These are phyloP conservation scores for Metaphire vulgaris DNA, from an alignment of 1,140 invertebrate genomes.

Conservation along the genomic window DNA sequence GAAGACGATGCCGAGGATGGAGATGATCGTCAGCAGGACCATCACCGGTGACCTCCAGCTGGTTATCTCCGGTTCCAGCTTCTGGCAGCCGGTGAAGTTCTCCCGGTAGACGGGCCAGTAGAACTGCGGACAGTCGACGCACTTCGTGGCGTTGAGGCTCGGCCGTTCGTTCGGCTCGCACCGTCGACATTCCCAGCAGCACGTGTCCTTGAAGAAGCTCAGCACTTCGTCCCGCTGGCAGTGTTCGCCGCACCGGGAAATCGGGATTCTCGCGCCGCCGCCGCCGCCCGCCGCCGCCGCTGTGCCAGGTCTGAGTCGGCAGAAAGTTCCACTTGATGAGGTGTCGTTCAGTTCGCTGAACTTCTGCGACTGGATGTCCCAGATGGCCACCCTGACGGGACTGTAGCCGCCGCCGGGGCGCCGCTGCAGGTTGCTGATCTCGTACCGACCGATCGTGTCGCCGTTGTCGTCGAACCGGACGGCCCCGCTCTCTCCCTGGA, in stretches of 20 bases:
- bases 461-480: conserved; percentile 39
- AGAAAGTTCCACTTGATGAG: conserved; percentile 20
- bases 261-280: conserved; percentile 30
- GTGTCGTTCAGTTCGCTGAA: conserved; percentile 6
- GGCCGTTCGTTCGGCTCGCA: conserved; percentile 33
- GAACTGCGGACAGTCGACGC: conserved; percentile 29
- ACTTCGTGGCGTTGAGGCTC: conserved; percentile 30
- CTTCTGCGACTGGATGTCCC: conserved; percentile 7
- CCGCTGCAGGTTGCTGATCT: conserved; percentile 15
- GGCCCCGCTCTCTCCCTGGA: conserved; percentile 34
- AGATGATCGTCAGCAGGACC: conserved; percentile 53
- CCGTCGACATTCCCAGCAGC: conserved; percentile 27
- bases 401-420: conserved; percentile 16
- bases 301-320: too few species aligned
- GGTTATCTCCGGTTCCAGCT: conserved; percentile 33
- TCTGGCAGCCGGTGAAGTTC: conserved; percentile 55
- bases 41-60: conserved; percentile 38
- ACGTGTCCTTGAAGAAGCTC: conserved; percentile 28
- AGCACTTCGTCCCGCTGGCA: conserved; percentile 19
- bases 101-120: conserved; percentile 41
- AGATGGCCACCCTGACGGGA: conserved; percentile 23
- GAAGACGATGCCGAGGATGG: conserved; percentile 53
- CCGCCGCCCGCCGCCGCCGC: too few species aligned
- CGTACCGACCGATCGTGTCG: conserved; percentile 32
- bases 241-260: conserved; percentile 34